phyloP scores from a whole-genome alignment of 2,888 invertebrate genomes.

The Lymantria dispar region DNA sequence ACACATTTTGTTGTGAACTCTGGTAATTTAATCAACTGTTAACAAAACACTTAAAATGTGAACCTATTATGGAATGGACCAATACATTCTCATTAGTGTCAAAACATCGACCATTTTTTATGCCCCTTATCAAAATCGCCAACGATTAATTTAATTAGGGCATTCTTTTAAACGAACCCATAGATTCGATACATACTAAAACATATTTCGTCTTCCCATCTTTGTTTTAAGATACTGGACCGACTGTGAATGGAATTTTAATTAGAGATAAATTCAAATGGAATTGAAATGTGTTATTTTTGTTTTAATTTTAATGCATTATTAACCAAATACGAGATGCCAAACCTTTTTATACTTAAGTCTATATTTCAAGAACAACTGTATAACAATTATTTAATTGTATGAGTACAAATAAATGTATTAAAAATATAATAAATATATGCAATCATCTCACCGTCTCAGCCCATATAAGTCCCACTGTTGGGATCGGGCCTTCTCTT shows the following conservation, averaged over 20 bases:
- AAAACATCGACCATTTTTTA: conserved; percentile 58
- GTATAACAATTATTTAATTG: too few species aligned
- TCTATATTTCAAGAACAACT: too few species aligned
- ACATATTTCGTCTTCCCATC: conserved; percentile 54
- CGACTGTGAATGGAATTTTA: conserved; percentile 70
- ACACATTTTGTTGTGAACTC: conserved; percentile 1
- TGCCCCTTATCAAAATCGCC: conserved; percentile 62
- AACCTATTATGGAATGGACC: conserved; percentile 9
- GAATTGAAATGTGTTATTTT: conserved; percentile 24
- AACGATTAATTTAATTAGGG: conserved; percentile 77
- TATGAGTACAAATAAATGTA: too few species aligned
- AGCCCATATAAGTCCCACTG: too few species aligned
- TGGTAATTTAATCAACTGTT: conserved; percentile 19
- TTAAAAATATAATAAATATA: too few species aligned
- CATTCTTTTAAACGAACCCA: conserved; percentile 65
- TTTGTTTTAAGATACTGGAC: conserved; percentile 43
- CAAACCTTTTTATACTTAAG: too few species aligned
- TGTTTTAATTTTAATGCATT: conserved; percentile 3
- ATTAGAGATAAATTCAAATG: conserved; percentile 50
- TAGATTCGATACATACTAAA: conserved; percentile 60
- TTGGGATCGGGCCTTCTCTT: too few species aligned
- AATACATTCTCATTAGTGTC: conserved; percentile 74
- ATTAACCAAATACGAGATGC: too few species aligned
- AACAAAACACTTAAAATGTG: conserved; percentile 1
- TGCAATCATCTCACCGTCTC: too few species aligned